Base-by-base conservation (phyloP, 2,888 invertebrate species). In the Auanema sp. region DNA sequence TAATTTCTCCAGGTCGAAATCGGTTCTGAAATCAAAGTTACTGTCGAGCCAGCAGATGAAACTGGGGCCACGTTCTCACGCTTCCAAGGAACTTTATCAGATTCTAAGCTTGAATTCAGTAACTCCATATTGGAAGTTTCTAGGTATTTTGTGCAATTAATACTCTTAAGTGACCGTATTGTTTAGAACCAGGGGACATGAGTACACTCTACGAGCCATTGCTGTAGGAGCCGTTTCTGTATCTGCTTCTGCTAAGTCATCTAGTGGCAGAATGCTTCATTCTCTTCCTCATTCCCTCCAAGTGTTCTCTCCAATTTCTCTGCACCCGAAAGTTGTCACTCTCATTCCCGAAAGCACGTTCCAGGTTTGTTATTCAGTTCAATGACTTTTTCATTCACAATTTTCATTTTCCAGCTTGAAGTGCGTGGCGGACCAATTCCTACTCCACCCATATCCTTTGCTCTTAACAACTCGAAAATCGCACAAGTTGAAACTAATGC, bases 391-490 rank as follows among this genome's bases (percentile, higher is more conserved):
- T 21, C 21, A n/a, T n/a, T 6, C 6, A 52, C 2, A n/a, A 24
- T 5, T 44, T 12, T 42, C 18, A 53, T 50, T 44, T 52, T 68
- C 50, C 61, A 77, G 64, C 57, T 78, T 58, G 72, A 79, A 70
- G 75, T 79, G 16, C 55, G 77, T 33, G 79, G 79, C 23, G 79
- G 79, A 21, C 79, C 79, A 12, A 66, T 69, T 40, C 75, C 77
- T 5, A 74, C 73, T 1, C 76, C 72, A 0, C 68, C 73, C 12
- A 59, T 79, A n/a, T 56, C 61, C 4, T 79, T 78, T 53, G 44
- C 67, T 11, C 57, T 77, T 56, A 77, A 75, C 51, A 71, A 71
- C 58, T 61, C 77, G 8, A 66, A 62, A 52, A 60, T 78, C 24
- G 78, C 74, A 14, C 54, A 59, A 10, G 71, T 79, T n/a, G 64